Conservation (phyloP, 2,113 vertebrate species). For the Smithornis capensis region DNA sequence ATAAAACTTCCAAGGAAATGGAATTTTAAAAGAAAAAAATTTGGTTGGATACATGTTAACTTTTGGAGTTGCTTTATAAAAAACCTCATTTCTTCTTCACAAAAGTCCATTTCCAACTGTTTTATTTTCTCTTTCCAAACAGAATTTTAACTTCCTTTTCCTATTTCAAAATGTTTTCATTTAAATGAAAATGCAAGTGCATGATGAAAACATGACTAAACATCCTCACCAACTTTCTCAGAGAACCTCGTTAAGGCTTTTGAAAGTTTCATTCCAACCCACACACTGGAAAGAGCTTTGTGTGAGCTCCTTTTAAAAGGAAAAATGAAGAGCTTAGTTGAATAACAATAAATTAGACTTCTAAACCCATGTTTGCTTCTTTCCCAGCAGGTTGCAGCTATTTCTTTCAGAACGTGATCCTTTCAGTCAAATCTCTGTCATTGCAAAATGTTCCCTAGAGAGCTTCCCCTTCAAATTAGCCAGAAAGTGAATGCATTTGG, state of each 20-base stretch:
- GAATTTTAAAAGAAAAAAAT: not conserved
- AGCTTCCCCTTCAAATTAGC: not conserved
- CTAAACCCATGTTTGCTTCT: not conserved
- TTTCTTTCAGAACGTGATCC: not conserved
- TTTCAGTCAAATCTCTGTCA: not conserved
- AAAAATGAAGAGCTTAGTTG: not conserved
- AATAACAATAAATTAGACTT: not conserved
- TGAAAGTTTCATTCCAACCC: not conserved
- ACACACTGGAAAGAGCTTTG: not conserved
- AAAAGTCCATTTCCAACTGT: not conserved
- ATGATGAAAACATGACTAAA: not conserved
- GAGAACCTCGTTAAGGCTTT: not conserved
- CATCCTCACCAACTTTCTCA: not conserved
- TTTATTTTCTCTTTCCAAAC: not conserved
- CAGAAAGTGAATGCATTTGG: not conserved
- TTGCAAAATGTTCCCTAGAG: not conserved
- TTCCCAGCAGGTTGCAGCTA: not conserved
- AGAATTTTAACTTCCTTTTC: slow-evolving; percentile 3
- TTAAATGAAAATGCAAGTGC: not conserved
- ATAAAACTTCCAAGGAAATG: not conserved
- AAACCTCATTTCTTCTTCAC: not conserved
- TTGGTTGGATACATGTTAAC: not conserved
- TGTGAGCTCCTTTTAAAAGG: not conserved
- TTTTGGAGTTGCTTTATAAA: not conserved
- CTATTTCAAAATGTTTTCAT: slow-evolving; percentile 15